Evolutionary conservation across 2,888 invertebrate genomes (phyloP).

Genomic region (Cistogaster globosa): DNA sequence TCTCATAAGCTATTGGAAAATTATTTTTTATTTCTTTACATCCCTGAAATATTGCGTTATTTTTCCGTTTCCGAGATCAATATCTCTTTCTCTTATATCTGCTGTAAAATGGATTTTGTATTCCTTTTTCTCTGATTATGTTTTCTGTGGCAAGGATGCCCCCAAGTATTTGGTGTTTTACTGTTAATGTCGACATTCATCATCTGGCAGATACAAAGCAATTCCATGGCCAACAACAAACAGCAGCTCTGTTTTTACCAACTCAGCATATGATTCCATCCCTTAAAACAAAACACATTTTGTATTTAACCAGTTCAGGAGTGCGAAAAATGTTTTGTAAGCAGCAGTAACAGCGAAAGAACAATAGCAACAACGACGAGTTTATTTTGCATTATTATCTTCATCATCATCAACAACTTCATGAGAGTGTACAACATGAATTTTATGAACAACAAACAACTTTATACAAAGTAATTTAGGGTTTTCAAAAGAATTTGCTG

Average conservation of each 20-base stretch:
- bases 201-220: constrained; percentile 52
- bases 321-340: constrained; percentile 1
- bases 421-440: constrained; percentile 14
- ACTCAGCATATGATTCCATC: constrained; percentile 3
- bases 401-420: constrained; percentile 15
- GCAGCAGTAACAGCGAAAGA: not conserved
- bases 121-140: not conserved
- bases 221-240: constrained; percentile 37
- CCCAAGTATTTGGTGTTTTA: constrained; percentile 49
- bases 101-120: constrained; percentile 26
- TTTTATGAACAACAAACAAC: constrained; percentile 22
- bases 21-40: not conserved
- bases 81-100: constrained; percentile 1
- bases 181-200: constrained; percentile 57
- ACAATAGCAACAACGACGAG: not conserved
- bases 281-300: constrained; percentile 38
- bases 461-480: not conserved
- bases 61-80: constrained; percentile 27
- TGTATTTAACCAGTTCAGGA: not conserved
- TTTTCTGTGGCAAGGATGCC: constrained; percentile 29
- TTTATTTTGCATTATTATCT: constrained; percentile 32
- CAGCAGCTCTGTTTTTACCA: not conserved
- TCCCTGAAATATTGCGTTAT: not conserved
- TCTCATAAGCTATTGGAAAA: not conserved
- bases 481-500: not conserved